Percentiles rank a stretch among this genome's conserved stretches.
These are phyloP conservation scores for Pentamera pediparva DNA, from an alignment of 53 echinoderm and acorn worm genomes.

Conservation along the genomic window DNA sequence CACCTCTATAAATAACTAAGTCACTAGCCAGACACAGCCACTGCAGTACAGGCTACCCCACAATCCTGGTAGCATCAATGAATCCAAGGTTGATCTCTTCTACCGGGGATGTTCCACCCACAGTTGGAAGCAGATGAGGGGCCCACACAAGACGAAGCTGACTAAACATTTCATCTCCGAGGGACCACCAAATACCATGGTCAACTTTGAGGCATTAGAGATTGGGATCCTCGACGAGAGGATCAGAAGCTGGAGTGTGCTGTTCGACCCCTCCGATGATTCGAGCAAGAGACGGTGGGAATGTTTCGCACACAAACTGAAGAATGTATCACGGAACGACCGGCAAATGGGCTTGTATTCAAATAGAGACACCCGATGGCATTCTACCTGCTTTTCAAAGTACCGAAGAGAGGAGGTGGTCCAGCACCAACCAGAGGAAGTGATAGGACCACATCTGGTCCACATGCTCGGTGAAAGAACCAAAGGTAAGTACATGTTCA, in stretches of 20 bases:
- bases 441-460: not conserved
- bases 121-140: not conserved
- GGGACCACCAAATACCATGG: not conserved
- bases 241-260: not conserved
- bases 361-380: conserved; percentile 4
- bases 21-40: not conserved
- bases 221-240: not conserved
- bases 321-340: not conserved
- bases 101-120: not conserved
- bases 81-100: not conserved
- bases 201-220: not conserved
- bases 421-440: not conserved
- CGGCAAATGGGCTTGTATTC: not conserved
- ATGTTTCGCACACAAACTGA: not conserved
- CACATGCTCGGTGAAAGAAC: not conserved
- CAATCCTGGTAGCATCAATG: not conserved
- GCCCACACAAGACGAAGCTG: not conserved
- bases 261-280: not conserved
- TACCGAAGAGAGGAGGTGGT: not conserved
- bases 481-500: not conserved
- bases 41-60: not conserved
- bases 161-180: not conserved
- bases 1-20: not conserved
- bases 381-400: not conserved
- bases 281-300: not conserved